Evolutionary conservation across 2,797 vertebrate species (phyloP).

Genomic region (Crenuchus spilurus): DNA sequence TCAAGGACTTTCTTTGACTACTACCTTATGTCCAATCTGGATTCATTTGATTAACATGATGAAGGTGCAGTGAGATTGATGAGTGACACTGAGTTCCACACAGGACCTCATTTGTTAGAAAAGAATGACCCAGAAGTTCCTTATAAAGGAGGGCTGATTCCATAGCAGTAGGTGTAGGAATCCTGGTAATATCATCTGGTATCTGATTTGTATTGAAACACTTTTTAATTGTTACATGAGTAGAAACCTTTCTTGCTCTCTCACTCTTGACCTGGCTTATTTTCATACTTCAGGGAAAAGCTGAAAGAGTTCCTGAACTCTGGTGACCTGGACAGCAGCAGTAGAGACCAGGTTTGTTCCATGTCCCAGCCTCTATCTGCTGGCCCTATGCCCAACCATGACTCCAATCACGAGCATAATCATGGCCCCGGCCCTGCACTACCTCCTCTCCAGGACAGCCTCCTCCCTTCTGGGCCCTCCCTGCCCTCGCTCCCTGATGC

Average conservation of each 20-base stretch:
- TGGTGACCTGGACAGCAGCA: conserved; percentile 73
- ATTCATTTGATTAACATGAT: too few species aligned
- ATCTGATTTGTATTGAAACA: too few species aligned
- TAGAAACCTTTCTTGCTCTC: background rate
- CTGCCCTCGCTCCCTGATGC: conserved; percentile 75
- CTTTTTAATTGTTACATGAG: too few species aligned
- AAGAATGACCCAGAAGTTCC: too few species aligned
- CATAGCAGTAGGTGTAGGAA: too few species aligned
- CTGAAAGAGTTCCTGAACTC: conserved; percentile 89
- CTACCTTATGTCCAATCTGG: too few species aligned
- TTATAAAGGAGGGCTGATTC: too few species aligned
- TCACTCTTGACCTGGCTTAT: background rate
- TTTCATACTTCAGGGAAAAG: conserved; percentile 83
- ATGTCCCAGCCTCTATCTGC: conserved; percentile 74
- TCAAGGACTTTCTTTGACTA: too few species aligned
- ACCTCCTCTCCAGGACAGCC: conserved; percentile 72
- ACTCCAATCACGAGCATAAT: conserved; percentile 54
- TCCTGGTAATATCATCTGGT: too few species aligned
- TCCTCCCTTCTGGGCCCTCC: conserved; percentile 74
- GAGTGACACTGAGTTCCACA: too few species aligned
- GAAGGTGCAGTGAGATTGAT: too few species aligned
- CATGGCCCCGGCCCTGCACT: conserved; percentile 64
- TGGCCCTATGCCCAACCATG: conserved; percentile 70
- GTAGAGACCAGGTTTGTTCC: conserved; percentile 75
- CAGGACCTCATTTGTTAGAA: too few species aligned